These are phyloP conservation scores for Pelobates fuscus DNA, from an alignment of 2,113 vertebrate species.

Conservation along the genomic window DNA sequence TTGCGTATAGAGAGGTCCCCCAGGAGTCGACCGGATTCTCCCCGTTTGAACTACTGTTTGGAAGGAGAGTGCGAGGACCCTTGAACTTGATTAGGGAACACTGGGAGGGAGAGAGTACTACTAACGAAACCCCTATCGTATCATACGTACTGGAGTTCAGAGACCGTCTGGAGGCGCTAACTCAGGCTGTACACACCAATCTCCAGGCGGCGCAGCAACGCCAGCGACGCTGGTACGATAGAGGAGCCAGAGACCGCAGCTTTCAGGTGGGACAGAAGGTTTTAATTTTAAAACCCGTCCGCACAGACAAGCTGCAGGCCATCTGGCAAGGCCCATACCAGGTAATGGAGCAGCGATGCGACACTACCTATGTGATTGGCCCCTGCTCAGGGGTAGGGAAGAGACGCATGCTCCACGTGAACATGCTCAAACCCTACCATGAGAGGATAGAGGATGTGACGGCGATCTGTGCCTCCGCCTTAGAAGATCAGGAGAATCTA, in stretches of 20 bases:
- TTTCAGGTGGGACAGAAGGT: background rate
- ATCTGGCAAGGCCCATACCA: background rate
- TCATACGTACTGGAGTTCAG: too few species aligned
- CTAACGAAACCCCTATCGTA: too few species aligned
- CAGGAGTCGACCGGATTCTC: too few species aligned
- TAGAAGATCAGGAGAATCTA: too few species aligned
- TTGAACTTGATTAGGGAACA: too few species aligned
- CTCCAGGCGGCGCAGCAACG: background rate
- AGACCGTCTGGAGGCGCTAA: background rate
- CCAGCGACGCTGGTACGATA: background rate
- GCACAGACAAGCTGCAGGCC: background rate
- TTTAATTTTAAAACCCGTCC: background rate
- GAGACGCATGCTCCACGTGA: background rate
- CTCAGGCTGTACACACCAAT: background rate
- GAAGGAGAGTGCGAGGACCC: too few species aligned
- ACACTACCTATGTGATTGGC: background rate
- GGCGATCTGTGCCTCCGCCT: background rate
- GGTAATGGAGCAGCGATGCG: background rate
- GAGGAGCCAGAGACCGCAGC: background rate
- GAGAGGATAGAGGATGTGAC: background rate
- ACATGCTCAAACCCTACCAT: background rate
- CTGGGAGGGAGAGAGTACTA: too few species aligned
- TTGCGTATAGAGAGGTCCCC: too few species aligned
- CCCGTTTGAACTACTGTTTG: too few species aligned
- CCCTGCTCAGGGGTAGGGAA: background rate